Base-by-base conservation (phyloP, 2,888 invertebrate species). In the Molorchus minor region DNA sequence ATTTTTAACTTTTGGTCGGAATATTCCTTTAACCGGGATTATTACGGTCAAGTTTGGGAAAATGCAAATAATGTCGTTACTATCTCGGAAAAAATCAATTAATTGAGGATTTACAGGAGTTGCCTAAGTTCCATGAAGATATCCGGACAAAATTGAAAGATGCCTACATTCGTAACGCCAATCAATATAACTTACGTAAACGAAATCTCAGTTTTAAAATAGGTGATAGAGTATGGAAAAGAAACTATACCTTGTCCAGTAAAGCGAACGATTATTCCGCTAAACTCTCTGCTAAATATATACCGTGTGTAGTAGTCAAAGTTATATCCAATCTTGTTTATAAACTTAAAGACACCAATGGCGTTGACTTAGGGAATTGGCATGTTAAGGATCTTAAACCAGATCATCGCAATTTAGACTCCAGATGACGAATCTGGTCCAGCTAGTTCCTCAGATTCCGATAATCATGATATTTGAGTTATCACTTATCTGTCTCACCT, bases 251-350 rank as follows among this genome's bases (percentile, higher is more conserved):
- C 38, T 40, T 64, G 7, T 70, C 69, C 35, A 57, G 46, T 29
- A 61, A 56, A 17, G 19, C 56, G n/a, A 51, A 67, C 20, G 21
- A 61, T 13, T 69, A 63, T 58, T 45, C 49, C 2, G 56, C 54
- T 10, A 68, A 69, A 54, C 41, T 69, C 3, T 67, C 65, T 12
- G 47, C 61, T 0, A 67, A 66, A 54, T 71, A 51, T 54, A 61
- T 68, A 13, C 57, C 62, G 15, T 69, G 67, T 60, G 36, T 40
- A 2, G 52, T 70, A 5, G 51, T 33, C 19, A 62, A 66, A 40
- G 58, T 62, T 8, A 17, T 63, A 0, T 67, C 65, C 7, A 52
- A 60, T 10, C 41, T 67, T 13, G 63, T 62, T 2, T 70, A 70
- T 41, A 19, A 51, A 16, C 40, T 69, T 13, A 33, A 44, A 19